These are phyloP conservation scores for Coelopa pilipes DNA, from an alignment of 2,888 invertebrate genomes.

Conservation along the genomic window DNA sequence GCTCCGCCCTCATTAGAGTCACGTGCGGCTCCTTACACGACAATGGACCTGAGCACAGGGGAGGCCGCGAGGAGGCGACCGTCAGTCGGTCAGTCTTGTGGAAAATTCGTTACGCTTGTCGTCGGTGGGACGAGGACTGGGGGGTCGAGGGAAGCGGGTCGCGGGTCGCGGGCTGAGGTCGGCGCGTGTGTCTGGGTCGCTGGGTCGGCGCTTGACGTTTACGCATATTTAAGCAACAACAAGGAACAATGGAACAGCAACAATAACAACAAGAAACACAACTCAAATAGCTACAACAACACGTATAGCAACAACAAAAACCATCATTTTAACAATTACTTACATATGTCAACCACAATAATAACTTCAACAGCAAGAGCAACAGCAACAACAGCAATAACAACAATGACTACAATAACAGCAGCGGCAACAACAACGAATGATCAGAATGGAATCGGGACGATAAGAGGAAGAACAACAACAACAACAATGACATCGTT, in stretches of 20 bases:
- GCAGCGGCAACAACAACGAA: neutral
- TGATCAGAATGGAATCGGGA: too few relatives aligned
- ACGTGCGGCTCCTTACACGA: neutral
- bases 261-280: neutral
- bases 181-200: neutral
- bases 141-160: too few relatives aligned
- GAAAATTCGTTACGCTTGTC: too few relatives aligned
- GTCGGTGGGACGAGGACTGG: too few relatives aligned
- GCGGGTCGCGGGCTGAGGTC: too few relatives aligned
- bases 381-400: neutral
- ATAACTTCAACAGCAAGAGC: neutral
- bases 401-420: neutral
- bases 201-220: neutral
- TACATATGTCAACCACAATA: constrained; percentile 14
- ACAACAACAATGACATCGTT: too few relatives aligned
- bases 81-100: too few relatives aligned
- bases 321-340: constrained; percentile 20
- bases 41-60: too few relatives aligned
- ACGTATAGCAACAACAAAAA: neutral
- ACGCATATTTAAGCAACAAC: constrained; percentile 8
- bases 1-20: neutral
- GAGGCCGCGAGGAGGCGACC: too few relatives aligned
- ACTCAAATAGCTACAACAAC: constrained; percentile 10
- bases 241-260: neutral
- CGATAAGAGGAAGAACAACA: too few relatives aligned